These are phyloP conservation scores for Crenichthys baileyi DNA, from an alignment of 2,797 vertebrate genomes.

Conservation along the genomic window DNA sequence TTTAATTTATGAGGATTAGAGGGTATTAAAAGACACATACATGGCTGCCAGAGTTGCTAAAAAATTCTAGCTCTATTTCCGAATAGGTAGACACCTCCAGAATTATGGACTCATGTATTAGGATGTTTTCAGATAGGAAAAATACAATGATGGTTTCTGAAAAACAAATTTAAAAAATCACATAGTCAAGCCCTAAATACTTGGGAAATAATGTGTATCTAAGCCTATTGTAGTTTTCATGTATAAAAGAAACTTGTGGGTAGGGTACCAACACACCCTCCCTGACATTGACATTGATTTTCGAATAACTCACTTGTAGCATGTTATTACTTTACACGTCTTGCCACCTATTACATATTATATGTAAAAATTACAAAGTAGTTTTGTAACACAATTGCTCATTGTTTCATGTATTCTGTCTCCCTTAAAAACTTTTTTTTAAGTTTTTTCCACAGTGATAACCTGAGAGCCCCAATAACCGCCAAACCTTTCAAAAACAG, in stretches of 20 bases:
- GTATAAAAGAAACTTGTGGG: neutral
- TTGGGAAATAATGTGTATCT: neutral
- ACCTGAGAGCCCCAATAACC: conserved; percentile 8
- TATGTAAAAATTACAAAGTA: neutral
- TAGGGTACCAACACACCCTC: neutral
- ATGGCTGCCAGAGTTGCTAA: neutral
- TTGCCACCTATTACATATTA: neutral
- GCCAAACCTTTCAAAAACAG: conserved; percentile 7
- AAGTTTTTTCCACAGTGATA: neutral
- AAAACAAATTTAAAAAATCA: neutral
- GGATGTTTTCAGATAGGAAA: neutral
- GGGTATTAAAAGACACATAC: neutral
- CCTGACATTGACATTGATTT: no score
- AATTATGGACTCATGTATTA: no score
- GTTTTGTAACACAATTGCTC: neutral
- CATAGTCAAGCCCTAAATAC: neutral
- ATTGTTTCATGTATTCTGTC: neutral
- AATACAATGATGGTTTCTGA: neutral
- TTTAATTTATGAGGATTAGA: no score
- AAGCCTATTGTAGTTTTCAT: neutral
- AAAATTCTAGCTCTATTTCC: neutral
- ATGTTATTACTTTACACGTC: neutral
- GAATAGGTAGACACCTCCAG: neutral
- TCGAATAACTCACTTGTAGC: neutral
- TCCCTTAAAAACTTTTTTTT: neutral